A percentile compares a stretch with the other conserved stretches of the same genome.
phyloP scores from a whole-genome alignment of 30 jellyfish, hydroid and myxozoan species.

The Rhopilema esculentum region DNA sequence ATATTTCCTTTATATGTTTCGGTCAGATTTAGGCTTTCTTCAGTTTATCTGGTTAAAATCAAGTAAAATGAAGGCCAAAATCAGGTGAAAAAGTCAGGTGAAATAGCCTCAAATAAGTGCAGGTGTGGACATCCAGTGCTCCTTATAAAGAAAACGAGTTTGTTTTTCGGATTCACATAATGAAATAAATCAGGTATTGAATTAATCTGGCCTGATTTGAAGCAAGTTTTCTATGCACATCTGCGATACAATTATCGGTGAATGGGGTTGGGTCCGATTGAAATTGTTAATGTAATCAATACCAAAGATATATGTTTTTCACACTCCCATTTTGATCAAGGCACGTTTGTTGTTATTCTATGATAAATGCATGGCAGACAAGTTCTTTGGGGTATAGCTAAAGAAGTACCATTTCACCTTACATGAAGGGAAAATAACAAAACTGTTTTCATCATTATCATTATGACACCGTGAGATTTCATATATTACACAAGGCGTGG shows the following conservation, averaged over 20 bases:
- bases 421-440: too few species aligned
- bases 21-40: too few species aligned
- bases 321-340: not conserved
- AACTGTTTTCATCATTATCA: not conserved
- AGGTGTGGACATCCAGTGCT: not conserved
- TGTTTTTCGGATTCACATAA: not conserved
- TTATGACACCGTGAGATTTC: not conserved
- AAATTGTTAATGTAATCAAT: too few species aligned
- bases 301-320: too few species aligned
- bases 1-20: too few species aligned
- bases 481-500: too few species aligned
- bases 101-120: not conserved
- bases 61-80: too few species aligned
- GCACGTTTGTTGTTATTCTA: not conserved
- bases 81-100: not conserved
- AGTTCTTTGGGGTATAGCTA: too few species aligned
- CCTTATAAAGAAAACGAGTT: not conserved
- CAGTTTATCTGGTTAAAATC: too few species aligned
- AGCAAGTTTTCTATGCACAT: not conserved
- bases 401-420: too few species aligned
- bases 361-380: too few species aligned
- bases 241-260: not conserved
- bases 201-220: not conserved
- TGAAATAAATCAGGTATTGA: not conserved
- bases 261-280: not conserved